Percentiles rank a stretch among this genome's conserved stretches.
Conservation (phyloP, 2,888 invertebrate genomes). For the Aspidiotus rigidus region DNA sequence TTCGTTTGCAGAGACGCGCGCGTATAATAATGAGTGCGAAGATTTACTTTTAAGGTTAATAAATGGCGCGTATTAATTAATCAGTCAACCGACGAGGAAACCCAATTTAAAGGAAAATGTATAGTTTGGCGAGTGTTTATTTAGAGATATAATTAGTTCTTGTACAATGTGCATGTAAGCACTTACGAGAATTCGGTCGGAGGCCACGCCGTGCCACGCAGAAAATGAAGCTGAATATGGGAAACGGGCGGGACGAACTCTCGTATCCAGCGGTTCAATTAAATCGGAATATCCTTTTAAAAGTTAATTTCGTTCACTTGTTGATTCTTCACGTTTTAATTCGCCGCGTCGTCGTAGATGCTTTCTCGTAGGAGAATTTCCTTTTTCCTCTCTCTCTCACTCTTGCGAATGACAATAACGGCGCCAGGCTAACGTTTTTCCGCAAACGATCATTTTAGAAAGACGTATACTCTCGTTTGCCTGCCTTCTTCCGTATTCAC, state of each 20-base stretch:
- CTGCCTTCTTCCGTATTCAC: too few relatives aligned
- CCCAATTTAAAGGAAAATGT: conserved; percentile 10
- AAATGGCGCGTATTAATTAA: conserved; percentile 11
- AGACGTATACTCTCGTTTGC: too few relatives aligned
- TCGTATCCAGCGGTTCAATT: conserved; percentile 3
- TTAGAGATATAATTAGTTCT: conserved; percentile 6
- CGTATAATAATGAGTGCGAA: neutral
- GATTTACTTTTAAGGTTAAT: conserved; percentile 7
- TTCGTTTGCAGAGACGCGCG: neutral
- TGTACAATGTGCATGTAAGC: conserved; percentile 5
- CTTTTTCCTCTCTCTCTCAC: too few relatives aligned
- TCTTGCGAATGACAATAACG: too few relatives aligned
- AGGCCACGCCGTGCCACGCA: neutral
- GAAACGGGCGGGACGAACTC: neutral
- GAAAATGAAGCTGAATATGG: neutral
- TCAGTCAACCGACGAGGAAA: conserved; percentile 14
- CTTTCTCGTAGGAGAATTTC: too few relatives aligned
- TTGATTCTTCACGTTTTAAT: conserved; percentile 3
- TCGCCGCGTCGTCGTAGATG: neutral
- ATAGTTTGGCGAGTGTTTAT: conserved; percentile 8
- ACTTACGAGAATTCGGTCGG: neutral
- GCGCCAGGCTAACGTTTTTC: too few relatives aligned
- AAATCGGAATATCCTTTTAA: conserved; percentile 10
- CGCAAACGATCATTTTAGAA: too few relatives aligned
- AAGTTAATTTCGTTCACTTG: conserved; percentile 12